Evolutionary conservation across 2,797 vertebrate genomes (phyloP), one percentile per base, ranked within the genome.

Genomic region (Eidolon dupreanum): DNA sequence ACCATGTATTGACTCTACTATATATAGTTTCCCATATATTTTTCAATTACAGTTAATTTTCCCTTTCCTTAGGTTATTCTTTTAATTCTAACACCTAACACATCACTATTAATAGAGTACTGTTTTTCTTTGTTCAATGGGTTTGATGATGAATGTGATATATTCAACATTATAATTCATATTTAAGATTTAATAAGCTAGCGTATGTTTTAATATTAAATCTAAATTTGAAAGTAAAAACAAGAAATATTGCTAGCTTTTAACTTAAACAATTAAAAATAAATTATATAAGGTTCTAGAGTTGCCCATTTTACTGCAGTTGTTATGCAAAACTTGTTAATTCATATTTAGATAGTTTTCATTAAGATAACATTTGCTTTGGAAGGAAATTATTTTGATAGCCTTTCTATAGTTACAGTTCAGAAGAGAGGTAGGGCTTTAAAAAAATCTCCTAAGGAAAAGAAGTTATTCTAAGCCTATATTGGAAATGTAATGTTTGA

Each of bases 151-250:
- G 1, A 31, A 6, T 82, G 10, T 93, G 24, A 85, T 68, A 20
- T 24, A 53, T 61, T 87, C 74, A 59, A 31, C 1, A 43, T 59
- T 74, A 59, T 70, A 91, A 89, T 38, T 95, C 12, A 20, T 73
- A 70, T 43, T 70, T 66, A 94, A 81, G 10, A 33, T 65, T 46
- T 28, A 78, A 86, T 91, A 75, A 61, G 22, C 2, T 63, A 63
- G 26, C 61, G n/a, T 73, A 8, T 77, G 49, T 93, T 92, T 95
- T 85, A 66, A 71, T 12, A 57, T 15, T 1, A 66, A 22, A 43
- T 63, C 9, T 6, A 57, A 77, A 79, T 84, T 93, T 82, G 68
- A 96, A 94, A 82, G 31, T 90, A 61, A 66, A 84, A 61, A 31
- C 31, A 55, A 33, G 41, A 85, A 65, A 46, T 87, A 19, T 74